Evolutionary conservation across 2,113 vertebrate genomes (phyloP).

Genomic region (Tapirus terrestris): DNA sequence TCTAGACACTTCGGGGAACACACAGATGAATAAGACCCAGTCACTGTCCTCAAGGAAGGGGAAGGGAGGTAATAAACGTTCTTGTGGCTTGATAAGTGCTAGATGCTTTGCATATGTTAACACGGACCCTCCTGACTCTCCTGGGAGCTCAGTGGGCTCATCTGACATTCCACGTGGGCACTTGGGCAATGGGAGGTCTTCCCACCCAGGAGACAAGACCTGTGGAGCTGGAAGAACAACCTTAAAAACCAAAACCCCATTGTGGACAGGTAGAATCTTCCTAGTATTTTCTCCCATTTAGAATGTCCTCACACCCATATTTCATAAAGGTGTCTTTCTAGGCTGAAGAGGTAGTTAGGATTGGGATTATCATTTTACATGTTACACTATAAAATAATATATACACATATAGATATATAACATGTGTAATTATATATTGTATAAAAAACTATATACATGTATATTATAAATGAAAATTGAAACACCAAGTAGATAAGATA

Average conservation of each 20-base stretch:
- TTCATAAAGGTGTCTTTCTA: background rate
- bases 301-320: background rate
- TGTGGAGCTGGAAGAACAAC: background rate
- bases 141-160: too few relatives aligned
- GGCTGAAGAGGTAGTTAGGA: background rate
- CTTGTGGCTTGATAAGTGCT: background rate
- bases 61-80: background rate
- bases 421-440: background rate
- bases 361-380: background rate
- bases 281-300: background rate
- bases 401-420: background rate
- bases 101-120: background rate
- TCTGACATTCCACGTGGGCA: background rate
- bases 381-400: background rate
- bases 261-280: background rate
- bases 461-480: background rate
- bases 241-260: background rate
- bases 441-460: too few relatives aligned
- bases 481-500: background rate
- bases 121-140: too few relatives aligned
- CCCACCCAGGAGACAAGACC: accelerated
- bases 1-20: background rate
- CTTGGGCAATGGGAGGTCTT: accelerated
- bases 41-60: background rate
- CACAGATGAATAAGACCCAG: background rate